Evolutionary conservation across 2,113 vertebrate species (phyloP).

Genomic region (Xenotilapia caudafasciata): DNA sequence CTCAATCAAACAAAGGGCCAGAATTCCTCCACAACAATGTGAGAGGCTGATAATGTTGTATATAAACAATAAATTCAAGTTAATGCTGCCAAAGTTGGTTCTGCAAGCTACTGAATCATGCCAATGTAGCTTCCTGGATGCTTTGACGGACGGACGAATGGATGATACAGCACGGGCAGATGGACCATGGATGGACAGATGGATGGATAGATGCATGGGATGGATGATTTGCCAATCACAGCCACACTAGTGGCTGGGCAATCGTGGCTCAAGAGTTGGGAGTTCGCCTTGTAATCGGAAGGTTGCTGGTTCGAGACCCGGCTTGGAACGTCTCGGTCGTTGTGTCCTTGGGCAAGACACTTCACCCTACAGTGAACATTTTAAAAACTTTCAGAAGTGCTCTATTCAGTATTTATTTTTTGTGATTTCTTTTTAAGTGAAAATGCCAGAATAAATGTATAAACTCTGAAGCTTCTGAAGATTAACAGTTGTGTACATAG

Average conservation of each 20-base stretch:
- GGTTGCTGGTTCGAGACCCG: rapidly evolving
- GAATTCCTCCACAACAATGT: background rate
- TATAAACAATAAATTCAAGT: background rate
- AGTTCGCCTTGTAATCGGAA: rapidly evolving
- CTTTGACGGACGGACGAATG: rapidly evolving
- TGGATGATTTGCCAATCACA: background rate
- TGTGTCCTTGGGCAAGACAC: background rate
- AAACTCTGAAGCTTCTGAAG: background rate
- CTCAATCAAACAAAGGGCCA: background rate
- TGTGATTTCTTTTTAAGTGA: background rate
- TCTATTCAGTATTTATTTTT: background rate
- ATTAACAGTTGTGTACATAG: background rate
- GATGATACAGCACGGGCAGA: background rate
- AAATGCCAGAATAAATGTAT: background rate
- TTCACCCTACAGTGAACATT: background rate
- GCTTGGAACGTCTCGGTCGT: rapidly evolving
- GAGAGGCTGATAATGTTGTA: background rate
- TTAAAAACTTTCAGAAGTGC: background rate
- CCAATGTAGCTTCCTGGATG: background rate
- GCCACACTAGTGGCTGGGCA: rapidly evolving
- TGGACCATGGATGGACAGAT: background rate
- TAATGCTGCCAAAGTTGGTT: background rate
- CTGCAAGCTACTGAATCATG: background rate
- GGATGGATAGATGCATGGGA: background rate
- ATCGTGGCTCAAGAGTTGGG: rapidly evolving